Base-by-base conservation (phyloP, 2,797 vertebrate genomes). In the Tenualosa ilisha region DNA sequence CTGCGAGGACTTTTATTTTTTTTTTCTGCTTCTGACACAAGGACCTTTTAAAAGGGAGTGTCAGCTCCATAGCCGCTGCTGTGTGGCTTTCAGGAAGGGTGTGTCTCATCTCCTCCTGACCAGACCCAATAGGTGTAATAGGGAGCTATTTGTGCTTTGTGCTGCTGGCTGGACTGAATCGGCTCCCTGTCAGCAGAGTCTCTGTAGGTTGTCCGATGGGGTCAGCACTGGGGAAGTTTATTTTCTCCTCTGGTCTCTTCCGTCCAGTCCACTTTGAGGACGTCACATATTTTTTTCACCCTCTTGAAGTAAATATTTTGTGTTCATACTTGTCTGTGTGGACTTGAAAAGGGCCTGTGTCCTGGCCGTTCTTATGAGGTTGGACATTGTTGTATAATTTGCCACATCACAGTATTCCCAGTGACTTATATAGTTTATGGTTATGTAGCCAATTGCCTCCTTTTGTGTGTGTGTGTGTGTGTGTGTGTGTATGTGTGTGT, bases 211-310 rank as follows among this genome's bases (percentile, higher is more conserved):
- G 26, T 59, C 65, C 7, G 61, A 20, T 24, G 3, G 54, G 61
- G 46, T 59, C 81, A 61, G 6, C 54, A 81, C 88, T 79, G 85
- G 43, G 65, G 84, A 49, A 85, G 81, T 72, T 46, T 63, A 50
- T 86, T 7, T 84, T 31, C 81, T 50, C 13, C 37, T 84, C 59
- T 63, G 81, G 50, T 8, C 51, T 9, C 20, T 51, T 51, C 79
- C 37, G 26, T 2, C 50, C 50, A 24, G 59, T 63, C 8, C n/a
- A 24, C n/a, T 63, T 63, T 24, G 59, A 63, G n/a, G 59, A 24
- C 22, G 24, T 24, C 8, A 63, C 9, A 63, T 17, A 20, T 20
- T 15, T 54, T n/a, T 24, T 61, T 61, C 9, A 24, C 22, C 7
- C n/a, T 63, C 59, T 6, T 6, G 3, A 59, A 22, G 56, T 5